phyloP scores from a whole-genome alignment of 2,888 invertebrate species.

The Drosophila affinis region DNA sequence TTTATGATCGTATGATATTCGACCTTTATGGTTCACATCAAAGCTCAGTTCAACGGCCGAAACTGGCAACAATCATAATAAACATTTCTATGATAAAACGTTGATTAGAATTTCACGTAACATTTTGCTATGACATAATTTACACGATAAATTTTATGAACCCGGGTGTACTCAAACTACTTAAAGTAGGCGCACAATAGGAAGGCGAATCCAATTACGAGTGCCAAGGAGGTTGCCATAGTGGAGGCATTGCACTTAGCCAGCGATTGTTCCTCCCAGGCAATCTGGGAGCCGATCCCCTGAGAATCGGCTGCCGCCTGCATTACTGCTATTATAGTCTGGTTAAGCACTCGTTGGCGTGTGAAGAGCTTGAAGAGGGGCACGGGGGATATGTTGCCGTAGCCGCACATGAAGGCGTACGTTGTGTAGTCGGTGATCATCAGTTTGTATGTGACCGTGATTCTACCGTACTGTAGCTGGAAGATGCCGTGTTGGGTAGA shows the following conservation, averaged over 20 bases:
- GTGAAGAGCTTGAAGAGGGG: conserved; percentile 59
- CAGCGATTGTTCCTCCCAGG: conserved; percentile 51
- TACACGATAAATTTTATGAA: neutral
- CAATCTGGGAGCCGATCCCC: conserved; percentile 37
- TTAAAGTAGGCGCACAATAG: conserved; percentile 1
- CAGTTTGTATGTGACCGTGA: conserved; percentile 55
- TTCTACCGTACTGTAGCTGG: conserved; percentile 35
- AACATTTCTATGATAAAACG: neutral
- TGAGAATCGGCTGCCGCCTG: conserved; percentile 17
- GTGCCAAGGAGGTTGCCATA: neutral
- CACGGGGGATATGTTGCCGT: conserved; percentile 45
- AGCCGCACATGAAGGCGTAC: conserved; percentile 57
- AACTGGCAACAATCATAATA: neutral
- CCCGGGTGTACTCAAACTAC: neutral
- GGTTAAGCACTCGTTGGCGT: conserved; percentile 34
- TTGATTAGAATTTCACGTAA: neutral
- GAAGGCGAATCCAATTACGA: neutral
- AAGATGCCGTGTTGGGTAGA: conserved; percentile 55
- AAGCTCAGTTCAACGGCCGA: neutral
- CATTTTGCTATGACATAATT: neutral
- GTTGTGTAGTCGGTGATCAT: conserved; percentile 32
- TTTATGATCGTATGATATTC: neutral
- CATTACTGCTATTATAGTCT: neutral
- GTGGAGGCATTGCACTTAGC: conserved; percentile 47
- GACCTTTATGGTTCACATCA: neutral